Base-by-base conservation (phyloP, 2,113 vertebrate genomes). In the Corydoras sp. region DNA sequence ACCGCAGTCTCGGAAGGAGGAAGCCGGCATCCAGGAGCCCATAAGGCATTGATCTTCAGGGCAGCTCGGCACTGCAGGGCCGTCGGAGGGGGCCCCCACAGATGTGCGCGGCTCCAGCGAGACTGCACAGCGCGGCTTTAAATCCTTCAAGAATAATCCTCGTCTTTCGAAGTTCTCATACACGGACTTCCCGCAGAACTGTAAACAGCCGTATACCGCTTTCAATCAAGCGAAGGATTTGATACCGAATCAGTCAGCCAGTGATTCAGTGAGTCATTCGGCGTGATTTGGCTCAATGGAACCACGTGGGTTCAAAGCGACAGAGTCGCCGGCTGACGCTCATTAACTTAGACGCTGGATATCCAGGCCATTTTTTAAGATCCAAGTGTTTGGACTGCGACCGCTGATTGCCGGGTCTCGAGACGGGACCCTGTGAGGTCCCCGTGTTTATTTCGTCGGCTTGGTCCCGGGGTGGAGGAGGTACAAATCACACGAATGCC, bases 401-500 rank as follows among this genome's bases (percentile, higher is more conserved):
- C 51, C 13, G 51, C 35, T 43, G 35, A 43, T 43, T 43, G 35
- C 35, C 7, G 35, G 7, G 35, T 43, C 4, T 43, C 35, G 35
- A 43, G 2, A 43, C 7, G 35, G 35, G 35, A 43, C 35, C 7
- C 24, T 12, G 4, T 43, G 7, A 43, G 35, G 4, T 43, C 35
- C 35, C 35, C 35, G 35, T 43, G 35, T 43, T 43, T 43, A 43
- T 43, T 43, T 43, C 35, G 35, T 43, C 7, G 35, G 35, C 2
- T 43, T 43, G 35, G 35, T 43, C 35, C 35, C 35, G 35, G 35
- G 7, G 35, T 43, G 35, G 35, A 71, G 69, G 54, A 63, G 62
- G 59, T 24, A 64, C 72, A 62, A 81, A 84, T 81, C 81, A 50
- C 65, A 68, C 65, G 86, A 89, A 87, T 85, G 82, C 83, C 58